These are phyloP conservation scores for Apocheima hispidaria DNA, from an alignment of 2,888 invertebrate genomes.

Conservation along the genomic window DNA sequence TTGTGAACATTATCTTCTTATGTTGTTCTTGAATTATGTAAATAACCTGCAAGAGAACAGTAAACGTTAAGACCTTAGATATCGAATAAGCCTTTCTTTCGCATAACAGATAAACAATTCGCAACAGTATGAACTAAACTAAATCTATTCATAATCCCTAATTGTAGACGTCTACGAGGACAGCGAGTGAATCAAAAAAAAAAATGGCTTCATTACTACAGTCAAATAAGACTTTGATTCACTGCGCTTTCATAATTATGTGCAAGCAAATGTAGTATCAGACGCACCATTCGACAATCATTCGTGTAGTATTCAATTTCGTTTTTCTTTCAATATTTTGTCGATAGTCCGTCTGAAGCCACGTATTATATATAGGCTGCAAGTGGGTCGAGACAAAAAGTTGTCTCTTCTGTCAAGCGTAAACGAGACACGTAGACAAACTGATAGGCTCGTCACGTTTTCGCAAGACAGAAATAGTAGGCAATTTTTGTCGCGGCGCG, in stretches of 20 bases:
- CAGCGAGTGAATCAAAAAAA: neutral
- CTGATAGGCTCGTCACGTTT: neutral
- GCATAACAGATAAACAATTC: conserved; percentile 11
- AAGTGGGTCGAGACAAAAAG: neutral
- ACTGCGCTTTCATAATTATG: neutral
- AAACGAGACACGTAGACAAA: neutral
- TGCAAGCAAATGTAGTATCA: neutral
- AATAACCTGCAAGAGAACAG: conserved; percentile 43
- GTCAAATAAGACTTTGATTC: neutral
- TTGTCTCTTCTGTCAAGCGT: neutral
- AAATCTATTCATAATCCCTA: neutral
- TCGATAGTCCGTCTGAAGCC: neutral
- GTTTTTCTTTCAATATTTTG: neutral
- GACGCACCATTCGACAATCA: neutral
- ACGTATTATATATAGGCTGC: neutral
- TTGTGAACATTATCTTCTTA: conserved; percentile 37
- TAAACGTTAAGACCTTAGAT: conserved; percentile 1
- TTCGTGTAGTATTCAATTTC: neutral
- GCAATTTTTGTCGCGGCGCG: neutral
- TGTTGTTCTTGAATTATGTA: conserved; percentile 22
- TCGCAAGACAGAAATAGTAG: neutral
- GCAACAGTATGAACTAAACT: conserved; percentile 12
- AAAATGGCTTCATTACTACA: neutral
- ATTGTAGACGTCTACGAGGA: conserved; percentile 23
- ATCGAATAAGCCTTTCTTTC: neutral